Evolutionary conservation across 2,113 vertebrate genomes (phyloP), one percentile per base, ranked within the genome.

Genomic region (Pithys albifrons): DNA sequence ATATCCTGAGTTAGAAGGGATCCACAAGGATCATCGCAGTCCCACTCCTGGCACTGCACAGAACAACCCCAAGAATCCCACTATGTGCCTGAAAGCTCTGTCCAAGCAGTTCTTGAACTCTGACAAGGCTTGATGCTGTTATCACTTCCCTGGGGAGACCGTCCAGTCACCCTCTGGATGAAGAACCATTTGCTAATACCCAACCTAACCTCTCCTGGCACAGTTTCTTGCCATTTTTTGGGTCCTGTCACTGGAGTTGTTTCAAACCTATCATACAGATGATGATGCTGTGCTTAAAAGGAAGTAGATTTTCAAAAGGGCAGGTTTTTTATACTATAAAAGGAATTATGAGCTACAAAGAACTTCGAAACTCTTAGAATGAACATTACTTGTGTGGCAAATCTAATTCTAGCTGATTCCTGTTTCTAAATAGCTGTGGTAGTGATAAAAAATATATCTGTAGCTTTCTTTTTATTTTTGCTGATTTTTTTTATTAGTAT

Each of bases 1-100:
- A 33, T 52, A 59, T n/a, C 28, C 19, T 46, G 39, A 20, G 10
- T 39, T 39, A 29, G 19, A 67, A 51, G 28, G 5, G 27, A 19
- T 3, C 11, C 19, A n/a, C 15, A 14, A 28, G 23, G 10, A 39
- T 46, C 5, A 52, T 29, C 0, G 2, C 45, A 74, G 22, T 33
- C 9, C 45, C 35, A 4, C 14, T 74, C 45, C 33, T n/a, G 27
- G 10, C 19, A 33, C 37, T 24, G 14, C 22, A 24, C 5, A 23
- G 31, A 12, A 19, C 4, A 19, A 29, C 3, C 2, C 7, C 19
- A 27, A 33, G 59, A 17, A 7, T 51, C 35, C 18, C 52, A 67
- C 8, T 27, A 4, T 1, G 3, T 19, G 27, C 15, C 14, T 28
- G 37, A 37, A 15, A 74, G 5, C 3, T 19, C 15, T 59, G 19